These are phyloP conservation scores for Drosophila meridiana DNA, from an alignment of 2,888 invertebrate species.

Conservation along the genomic window DNA sequence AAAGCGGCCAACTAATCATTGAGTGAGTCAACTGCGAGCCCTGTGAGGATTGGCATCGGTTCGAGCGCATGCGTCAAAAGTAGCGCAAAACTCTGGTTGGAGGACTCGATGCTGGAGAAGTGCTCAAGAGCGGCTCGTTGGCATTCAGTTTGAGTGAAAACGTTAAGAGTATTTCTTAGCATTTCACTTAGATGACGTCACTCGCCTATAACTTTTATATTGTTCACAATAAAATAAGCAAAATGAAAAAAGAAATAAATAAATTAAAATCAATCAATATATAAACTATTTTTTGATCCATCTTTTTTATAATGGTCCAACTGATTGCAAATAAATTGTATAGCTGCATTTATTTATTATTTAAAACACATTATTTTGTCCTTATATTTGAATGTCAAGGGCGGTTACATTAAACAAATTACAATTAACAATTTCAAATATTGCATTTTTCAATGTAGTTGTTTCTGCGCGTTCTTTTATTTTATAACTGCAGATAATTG, in stretches of 20 bases:
- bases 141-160: constrained; percentile 30
- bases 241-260: neutral
- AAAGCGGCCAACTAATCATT: constrained; percentile 47
- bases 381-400: no score
- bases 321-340: no score
- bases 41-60: constrained; percentile 8
- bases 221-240: neutral
- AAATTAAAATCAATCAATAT: no score
- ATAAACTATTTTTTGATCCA: no score
- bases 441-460: no score
- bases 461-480: no score
- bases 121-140: constrained; percentile 40
- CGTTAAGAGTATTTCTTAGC: neutral
- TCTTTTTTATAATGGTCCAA: no score
- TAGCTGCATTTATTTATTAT: no score
- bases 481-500: neutral
- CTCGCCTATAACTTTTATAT: neutral
- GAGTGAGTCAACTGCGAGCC: constrained; percentile 44
- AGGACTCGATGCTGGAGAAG: constrained; percentile 6
- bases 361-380: no score
- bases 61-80: constrained; percentile 54
- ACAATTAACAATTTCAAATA: no score
- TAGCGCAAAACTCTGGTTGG: constrained; percentile 22
- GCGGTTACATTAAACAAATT: no score
- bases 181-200: constrained; percentile 14